Conservation (phyloP, 2,888 invertebrate species). For the Drosophila stalkeri region DNA sequence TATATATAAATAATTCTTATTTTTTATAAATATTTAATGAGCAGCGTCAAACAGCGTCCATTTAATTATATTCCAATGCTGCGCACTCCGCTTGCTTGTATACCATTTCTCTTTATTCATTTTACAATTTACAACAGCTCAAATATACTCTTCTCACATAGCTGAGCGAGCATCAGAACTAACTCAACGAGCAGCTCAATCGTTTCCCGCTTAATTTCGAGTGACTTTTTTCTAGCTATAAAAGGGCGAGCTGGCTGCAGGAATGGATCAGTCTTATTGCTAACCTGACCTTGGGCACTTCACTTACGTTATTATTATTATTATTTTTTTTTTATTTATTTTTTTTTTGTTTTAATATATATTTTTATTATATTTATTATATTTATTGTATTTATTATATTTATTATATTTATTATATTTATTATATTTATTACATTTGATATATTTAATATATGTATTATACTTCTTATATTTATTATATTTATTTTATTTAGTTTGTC, state of each 20-base stretch:
- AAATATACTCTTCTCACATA: neutral
- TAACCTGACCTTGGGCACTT: neutral
- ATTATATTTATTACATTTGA: too few relatives aligned
- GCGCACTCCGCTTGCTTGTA: neutral
- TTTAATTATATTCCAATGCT: neutral
- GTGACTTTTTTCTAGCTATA: conserved; percentile 1
- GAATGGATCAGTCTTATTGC: neutral
- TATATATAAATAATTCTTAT: neutral
- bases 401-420: too few relatives aligned
- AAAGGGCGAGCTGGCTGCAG: neutral
- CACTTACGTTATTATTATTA: neutral
- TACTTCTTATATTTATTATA: too few relatives aligned
- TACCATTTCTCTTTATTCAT: neutral
- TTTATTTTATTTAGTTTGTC: too few relatives aligned
- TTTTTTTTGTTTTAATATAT: neutral
- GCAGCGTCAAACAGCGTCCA: neutral
- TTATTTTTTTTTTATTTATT: neutral
- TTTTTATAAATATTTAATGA: neutral
- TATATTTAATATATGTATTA: neutral
- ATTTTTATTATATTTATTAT: too few relatives aligned
- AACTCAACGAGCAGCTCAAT: neutral
- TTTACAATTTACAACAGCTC: neutral
- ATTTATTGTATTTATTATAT: too few relatives aligned
- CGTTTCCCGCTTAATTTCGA: neutral
- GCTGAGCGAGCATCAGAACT: neutral